A percentile compares a stretch with the other conserved stretches of the same genome.
phyloP scores from a whole-genome alignment of 1,140 invertebrate species.

The Conopomorpha cramerella region DNA sequence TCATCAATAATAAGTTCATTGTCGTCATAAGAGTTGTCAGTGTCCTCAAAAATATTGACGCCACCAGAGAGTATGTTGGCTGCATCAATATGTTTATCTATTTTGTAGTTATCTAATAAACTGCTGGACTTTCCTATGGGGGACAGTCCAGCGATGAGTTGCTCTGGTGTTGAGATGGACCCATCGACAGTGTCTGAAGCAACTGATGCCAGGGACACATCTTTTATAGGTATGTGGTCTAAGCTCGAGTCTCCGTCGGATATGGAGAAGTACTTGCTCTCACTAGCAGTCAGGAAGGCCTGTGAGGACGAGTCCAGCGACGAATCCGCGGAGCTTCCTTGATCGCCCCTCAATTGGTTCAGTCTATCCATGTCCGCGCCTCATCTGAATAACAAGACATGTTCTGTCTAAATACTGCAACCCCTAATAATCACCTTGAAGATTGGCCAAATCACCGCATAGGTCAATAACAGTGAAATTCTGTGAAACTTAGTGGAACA shows the following conservation, averaged over 20 bases:
- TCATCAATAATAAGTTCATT: constrained; percentile 56
- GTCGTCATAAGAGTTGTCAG: constrained; percentile 55
- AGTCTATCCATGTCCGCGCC: constrained; percentile 53
- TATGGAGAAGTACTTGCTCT: constrained; percentile 50
- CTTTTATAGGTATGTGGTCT: constrained; percentile 32
- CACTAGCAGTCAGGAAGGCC: constrained; percentile 46
- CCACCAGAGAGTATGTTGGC: constrained; percentile 51
- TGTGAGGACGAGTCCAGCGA: constrained; percentile 37
- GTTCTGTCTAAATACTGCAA: too few species aligned
- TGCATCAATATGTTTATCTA: constrained; percentile 48
- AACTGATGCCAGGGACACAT: constrained; percentile 14
- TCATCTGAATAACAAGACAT: too few species aligned
- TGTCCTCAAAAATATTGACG: constrained; percentile 56
- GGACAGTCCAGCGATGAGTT: constrained; percentile 35
- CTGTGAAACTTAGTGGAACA: constrained; percentile 50
- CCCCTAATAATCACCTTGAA: too few species aligned
- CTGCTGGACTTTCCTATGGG: constrained; percentile 37
- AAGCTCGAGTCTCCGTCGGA: constrained; percentile 46
- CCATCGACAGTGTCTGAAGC: constrained; percentile 15
- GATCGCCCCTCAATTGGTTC: constrained; percentile 38
- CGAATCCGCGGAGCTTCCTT: constrained; percentile 32
- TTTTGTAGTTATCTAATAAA: constrained; percentile 33
- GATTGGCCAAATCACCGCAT: constrained; percentile 46
- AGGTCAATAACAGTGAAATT: constrained; percentile 51
- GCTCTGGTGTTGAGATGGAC: constrained; percentile 13